Conservation (phyloP, 2,888 invertebrate genomes). For the Embidobia sp. region DNA sequence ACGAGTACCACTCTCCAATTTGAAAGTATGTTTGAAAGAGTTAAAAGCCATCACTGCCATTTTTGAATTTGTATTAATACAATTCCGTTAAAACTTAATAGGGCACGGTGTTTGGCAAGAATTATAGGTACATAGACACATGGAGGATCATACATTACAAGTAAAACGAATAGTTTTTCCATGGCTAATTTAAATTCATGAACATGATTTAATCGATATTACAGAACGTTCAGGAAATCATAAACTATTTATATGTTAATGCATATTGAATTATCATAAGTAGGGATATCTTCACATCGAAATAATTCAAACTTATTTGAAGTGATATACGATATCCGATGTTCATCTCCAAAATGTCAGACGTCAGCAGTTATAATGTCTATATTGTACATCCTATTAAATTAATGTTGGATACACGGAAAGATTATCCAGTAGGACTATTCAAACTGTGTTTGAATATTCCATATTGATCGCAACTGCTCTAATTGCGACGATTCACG, state of each 20-base stretch:
- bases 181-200: background rate
- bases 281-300: conserved; percentile 16
- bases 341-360: conserved; percentile 38
- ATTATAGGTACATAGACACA: no score
- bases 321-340: conserved; percentile 36
- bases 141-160: no score
- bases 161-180: no score
- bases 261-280: conserved; percentile 14
- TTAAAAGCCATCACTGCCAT: no score
- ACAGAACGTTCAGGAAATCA: background rate
- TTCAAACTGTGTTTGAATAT: conserved; percentile 28
- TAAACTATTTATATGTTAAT: conserved; percentile 38
- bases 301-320: conserved; percentile 25
- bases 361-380: conserved; percentile 36
- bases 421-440: conserved; percentile 43
- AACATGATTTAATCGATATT: background rate
- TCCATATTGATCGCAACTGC: conserved; percentile 23
- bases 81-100: no score
- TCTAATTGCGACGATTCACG: conserved; percentile 18
- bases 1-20: no score
- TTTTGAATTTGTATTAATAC: no score
- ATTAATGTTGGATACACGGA: conserved; percentile 42
- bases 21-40: no score
- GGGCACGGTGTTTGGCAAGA: no score
- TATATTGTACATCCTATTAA: conserved; percentile 40